Evolutionary conservation across 2,113 vertebrate species (phyloP).

Genomic region (Perognathus longimembris): DNA sequence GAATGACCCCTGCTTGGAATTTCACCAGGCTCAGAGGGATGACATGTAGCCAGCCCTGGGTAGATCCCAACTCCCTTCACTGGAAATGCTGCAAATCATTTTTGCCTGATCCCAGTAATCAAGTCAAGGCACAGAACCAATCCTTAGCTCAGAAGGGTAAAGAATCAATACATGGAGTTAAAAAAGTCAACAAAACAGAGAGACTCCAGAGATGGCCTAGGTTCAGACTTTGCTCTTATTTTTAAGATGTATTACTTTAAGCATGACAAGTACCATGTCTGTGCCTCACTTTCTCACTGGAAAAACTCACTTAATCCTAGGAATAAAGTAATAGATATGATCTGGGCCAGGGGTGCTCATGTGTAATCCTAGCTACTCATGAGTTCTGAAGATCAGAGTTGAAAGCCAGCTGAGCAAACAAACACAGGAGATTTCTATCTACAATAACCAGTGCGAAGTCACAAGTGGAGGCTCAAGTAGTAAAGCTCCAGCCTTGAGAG

Average conservation of each 20-base stretch:
- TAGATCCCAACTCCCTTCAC: not conserved
- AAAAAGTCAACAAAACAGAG: not conserved
- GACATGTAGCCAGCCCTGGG: fast-evolving
- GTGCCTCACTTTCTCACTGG: not conserved
- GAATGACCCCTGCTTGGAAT: not conserved
- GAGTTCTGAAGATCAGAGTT: too few species aligned
- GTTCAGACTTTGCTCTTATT: not conserved
- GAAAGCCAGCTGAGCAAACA: too few species aligned
- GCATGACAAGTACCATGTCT: not conserved
- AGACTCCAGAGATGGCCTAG: fast-evolving
- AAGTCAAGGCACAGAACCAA: not conserved
- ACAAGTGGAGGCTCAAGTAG: too few species aligned
- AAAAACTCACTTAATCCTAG: not conserved
- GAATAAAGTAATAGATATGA: not conserved
- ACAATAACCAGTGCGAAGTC: too few species aligned
- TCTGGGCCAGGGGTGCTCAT: too few species aligned
- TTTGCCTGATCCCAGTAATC: not conserved
- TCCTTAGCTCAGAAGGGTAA: not conserved
- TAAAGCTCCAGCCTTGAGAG: too few species aligned
- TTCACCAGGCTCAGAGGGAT: not conserved
- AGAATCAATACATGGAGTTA: not conserved
- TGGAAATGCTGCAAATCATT: not conserved
- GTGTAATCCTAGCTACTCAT: too few species aligned
- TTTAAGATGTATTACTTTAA: not conserved
- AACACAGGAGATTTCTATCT: too few species aligned